Base-by-base conservation (phyloP, 92 coral and sea anemone genomes). In the Parazoanthus darwini region DNA sequence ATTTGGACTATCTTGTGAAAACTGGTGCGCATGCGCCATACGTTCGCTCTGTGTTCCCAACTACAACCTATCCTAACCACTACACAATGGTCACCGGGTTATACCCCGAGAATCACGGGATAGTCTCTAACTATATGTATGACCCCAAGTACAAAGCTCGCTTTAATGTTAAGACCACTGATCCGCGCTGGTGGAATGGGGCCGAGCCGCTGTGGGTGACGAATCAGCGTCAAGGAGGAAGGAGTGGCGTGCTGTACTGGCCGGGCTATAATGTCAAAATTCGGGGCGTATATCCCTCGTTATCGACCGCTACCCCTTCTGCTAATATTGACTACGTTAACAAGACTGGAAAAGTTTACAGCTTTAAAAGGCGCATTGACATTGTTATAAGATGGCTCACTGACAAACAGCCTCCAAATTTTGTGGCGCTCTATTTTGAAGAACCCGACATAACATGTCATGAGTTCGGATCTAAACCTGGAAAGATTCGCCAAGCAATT, bases 191-290 rank as follows among this genome's bases (percentile, higher is more conserved):
- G 98, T 96, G 98, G 98, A 68, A 92, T 71, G 90, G 93, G 1
- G 98, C 96, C 22, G 94, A 92, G 51, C 98, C 98, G 15, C 74
- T 96, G 46, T 96, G 98, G 98, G 90, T 92, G 48, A 96, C 98
- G 33, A 96, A 96, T 85, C 95, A 96, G 59, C 79, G 91, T 23
- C 95, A 94, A 68, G 94, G 96, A 8, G 98, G 98, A 3, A 84
- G 86, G 56, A 96, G 98, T 85, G 98, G 91, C 6, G 93, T 94
- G 2, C 59, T 93, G 22, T 93, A 92, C 58, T 96, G 98, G 98
- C 98, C 98, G 7, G 98, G 96, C 6, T 94, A 93, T 43, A 94
- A 92, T 83, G 94, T 96, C 56, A 80, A 89, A 54, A 91, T 93
- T 50, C 86, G 91, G 86, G 93, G 92, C 9, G 67, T 90, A 79